Evolutionary conservation across 2,888 invertebrate genomes (phyloP), one percentile per base, ranked within the genome.

Genomic region (Torymus aiolomorphi): DNA sequence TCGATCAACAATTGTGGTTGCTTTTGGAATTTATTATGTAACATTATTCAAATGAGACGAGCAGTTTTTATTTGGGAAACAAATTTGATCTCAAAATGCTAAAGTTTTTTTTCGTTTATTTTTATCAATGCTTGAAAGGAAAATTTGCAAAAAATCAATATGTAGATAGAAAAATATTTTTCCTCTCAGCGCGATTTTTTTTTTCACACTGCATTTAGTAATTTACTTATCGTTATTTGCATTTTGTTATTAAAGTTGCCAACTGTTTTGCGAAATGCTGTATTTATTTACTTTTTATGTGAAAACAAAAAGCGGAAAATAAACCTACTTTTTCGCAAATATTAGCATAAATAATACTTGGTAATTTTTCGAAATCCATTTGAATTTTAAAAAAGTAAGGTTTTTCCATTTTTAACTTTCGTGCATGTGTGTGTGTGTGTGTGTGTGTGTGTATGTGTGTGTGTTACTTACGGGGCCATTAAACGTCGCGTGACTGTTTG

Each of bases 401-500:
- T 8, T 63, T 69, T 61, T 61, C 10, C 16, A 73, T 73, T 73
- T 73, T 62, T 54, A 67, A 52, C 67, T 54, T 63, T 57, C 20
- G 11, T 20, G 54, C 20, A 24, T 63, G 31, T 73, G 14, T 72
- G 16, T 42, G 0, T n/a, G 0, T 3, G 20, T n/a, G 52, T 18
- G 61, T 20, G 54, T 49, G 42, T 11, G 57, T 59, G 0, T n/a
- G 0, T 3, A 12, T n/a, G 52, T 18, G 61, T 20, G 54, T 49
- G 42, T 11, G 57, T 59, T 59, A 24, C 66, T 57, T 56, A n/a
- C 54, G 11, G 11, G 13, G 59, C 51, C 51, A 66, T 66, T 59
- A 66, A 76, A 76, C 12, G 24, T 67, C 52, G 75, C 75, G 75
- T 75, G 75, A 59, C 63, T 74, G 11, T 3, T 52, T 65, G 10